Conservation (phyloP, 2,797 vertebrate genomes). For the Carduelis carduelis region DNA sequence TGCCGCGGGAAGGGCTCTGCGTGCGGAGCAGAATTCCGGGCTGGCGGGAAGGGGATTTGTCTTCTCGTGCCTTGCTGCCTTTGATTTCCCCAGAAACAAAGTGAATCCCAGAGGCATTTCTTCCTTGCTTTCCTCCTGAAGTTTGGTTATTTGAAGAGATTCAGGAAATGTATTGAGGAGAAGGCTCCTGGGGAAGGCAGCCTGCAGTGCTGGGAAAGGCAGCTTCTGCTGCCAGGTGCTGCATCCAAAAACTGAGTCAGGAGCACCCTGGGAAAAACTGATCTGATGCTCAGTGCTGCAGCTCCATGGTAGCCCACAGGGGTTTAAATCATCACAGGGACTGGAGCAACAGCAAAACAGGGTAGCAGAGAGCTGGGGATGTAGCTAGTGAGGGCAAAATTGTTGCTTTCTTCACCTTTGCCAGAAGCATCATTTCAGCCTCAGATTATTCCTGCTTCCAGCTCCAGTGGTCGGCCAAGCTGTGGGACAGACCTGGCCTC, state of each 20-base stretch:
- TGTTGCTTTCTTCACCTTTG: neutral
- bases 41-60: neutral
- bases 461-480: neutral
- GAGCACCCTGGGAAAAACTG: neutral
- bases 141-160: neutral
- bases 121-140: neutral
- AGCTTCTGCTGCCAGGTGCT: neutral
- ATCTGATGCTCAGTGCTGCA: neutral
- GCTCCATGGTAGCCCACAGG: neutral
- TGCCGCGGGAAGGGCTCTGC: neutral
- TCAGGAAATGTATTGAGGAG: neutral
- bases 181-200: neutral
- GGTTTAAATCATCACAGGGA: neutral
- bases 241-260: neutral
- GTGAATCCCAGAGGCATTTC: neutral
- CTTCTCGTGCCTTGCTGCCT: neutral
- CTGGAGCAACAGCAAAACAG: neutral
- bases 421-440: neutral
- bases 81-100: neutral
- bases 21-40: accelerated
- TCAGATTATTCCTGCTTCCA: neutral
- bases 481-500: neutral
- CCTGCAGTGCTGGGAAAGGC: neutral
- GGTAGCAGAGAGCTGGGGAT: neutral
- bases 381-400: neutral